Conservation (phyloP, 2,888 invertebrate species). For the Seira sanloemensis region DNA sequence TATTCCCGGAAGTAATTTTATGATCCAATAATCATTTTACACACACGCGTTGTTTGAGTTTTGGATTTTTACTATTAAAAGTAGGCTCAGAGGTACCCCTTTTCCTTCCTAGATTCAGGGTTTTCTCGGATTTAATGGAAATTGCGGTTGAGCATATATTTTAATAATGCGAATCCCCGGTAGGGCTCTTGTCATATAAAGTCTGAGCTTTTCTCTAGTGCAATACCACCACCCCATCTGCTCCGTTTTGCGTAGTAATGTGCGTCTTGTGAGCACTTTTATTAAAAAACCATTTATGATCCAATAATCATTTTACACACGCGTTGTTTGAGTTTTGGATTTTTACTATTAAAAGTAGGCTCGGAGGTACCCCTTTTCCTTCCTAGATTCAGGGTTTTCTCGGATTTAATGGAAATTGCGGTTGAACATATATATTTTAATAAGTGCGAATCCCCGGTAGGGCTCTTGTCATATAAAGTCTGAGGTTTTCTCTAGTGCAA, state of each 20-base stretch:
- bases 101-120: slow-evolving; percentile 9
- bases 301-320: slow-evolving; percentile 42
- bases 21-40: slow-evolving; percentile 54
- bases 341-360: too few relatives aligned
- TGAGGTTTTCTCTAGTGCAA: too few relatives aligned
- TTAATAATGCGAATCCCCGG: slow-evolving; percentile 53
- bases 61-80: neutral
- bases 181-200: slow-evolving; percentile 33
- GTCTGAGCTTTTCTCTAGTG: too few relatives aligned
- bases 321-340: neutral
- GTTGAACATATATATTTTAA: neutral
- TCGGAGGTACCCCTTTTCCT: slow-evolving; percentile 29
- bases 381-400: slow-evolving; percentile 15
- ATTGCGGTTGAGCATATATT: slow-evolving; percentile 5
- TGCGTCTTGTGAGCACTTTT: slow-evolving; percentile 62
- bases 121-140: slow-evolving; percentile 22
- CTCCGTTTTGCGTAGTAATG: slow-evolving; percentile 29
- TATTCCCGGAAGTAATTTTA: slow-evolving; percentile 65
- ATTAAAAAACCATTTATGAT: slow-evolving; percentile 53
- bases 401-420: slow-evolving; percentile 25
- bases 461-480: slow-evolving; percentile 18
- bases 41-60: neutral
- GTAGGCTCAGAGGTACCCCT: slow-evolving; percentile 38
- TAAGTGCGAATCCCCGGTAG: slow-evolving; percentile 57
- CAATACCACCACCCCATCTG: too few relatives aligned